Percentiles rank a stretch among this genome's conserved stretches.
phyloP scores from a whole-genome alignment of 2,888 invertebrate genomes.

The Watsonalla binaria region DNA sequence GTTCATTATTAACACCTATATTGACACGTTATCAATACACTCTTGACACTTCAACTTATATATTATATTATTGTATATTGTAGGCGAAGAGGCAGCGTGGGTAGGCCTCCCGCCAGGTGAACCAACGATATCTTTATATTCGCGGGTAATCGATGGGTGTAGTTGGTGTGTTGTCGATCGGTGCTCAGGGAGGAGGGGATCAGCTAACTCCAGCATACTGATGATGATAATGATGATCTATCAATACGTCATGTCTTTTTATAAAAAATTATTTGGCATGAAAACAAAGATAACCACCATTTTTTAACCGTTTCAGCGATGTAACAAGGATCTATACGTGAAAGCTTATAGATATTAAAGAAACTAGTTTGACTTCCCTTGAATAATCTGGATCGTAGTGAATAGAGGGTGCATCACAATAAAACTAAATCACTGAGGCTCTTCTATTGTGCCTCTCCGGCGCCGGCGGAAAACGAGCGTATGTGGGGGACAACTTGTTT shows the following conservation, averaged over 20 bases:
- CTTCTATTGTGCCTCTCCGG: slow-evolving; percentile 65
- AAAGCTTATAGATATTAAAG: slow-evolving; percentile 20
- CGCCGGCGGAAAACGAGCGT: slow-evolving; percentile 75
- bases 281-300: not conserved
- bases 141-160: too few relatives aligned
- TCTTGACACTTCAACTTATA: slow-evolving; percentile 4
- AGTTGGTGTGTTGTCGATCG: too few relatives aligned
- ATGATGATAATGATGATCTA: too few relatives aligned
- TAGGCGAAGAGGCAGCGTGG: too few relatives aligned
- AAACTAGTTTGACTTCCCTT: slow-evolving; percentile 39
- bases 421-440: slow-evolving; percentile 75
- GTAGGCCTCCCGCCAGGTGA: too few relatives aligned
- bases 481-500: slow-evolving; percentile 68
- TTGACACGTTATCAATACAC: not conserved
- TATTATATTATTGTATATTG: too few relatives aligned
- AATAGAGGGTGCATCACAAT: slow-evolving; percentile 73
- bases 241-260: not conserved
- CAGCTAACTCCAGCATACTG: too few relatives aligned
- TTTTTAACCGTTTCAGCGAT: not conserved
- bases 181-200: too few relatives aligned
- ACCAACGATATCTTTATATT: too few relatives aligned
- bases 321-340: not conserved
- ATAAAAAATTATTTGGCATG: not conserved
- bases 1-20: not conserved
- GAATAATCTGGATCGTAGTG: slow-evolving; percentile 51